Conservation (phyloP, 1,140 invertebrate genomes). For the Archivesica marissinica region DNA sequence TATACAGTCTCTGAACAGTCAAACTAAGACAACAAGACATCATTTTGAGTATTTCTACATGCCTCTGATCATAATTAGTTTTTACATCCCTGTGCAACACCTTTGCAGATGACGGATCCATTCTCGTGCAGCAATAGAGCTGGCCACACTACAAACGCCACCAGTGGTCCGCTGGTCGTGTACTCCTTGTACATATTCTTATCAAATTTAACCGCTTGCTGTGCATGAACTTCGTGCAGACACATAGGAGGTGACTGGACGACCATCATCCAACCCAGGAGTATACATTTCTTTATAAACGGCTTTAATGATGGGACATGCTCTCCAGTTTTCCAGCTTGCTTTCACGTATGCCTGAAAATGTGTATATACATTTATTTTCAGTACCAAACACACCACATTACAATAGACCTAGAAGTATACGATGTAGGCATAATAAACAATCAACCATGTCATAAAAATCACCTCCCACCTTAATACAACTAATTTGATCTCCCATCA, state of each 20-base stretch:
- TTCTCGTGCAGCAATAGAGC: conserved; percentile 4
- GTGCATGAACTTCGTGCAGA: neutral
- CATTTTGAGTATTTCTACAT: too few relatives aligned
- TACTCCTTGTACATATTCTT: conserved; percentile 29
- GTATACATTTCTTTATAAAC: conserved; percentile 17
- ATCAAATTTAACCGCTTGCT: neutral
- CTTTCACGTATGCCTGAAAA: conserved; percentile 26
- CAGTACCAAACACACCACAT: too few relatives aligned
- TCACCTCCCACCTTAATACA: too few relatives aligned
- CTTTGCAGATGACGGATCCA: neutral
- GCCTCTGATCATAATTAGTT: too few relatives aligned
- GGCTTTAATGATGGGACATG: neutral
- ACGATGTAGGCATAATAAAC: too few relatives aligned
- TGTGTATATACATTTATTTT: too few relatives aligned
- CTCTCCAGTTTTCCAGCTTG: neutral
- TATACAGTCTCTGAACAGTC: too few relatives aligned
- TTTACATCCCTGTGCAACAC: conserved; percentile 24
- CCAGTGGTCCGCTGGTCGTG: neutral
- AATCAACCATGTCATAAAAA: too few relatives aligned
- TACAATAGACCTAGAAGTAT: too few relatives aligned
- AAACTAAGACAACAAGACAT: too few relatives aligned
- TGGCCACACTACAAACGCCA: conserved; percentile 21
- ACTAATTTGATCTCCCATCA: too few relatives aligned
- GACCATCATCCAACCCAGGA: conserved; percentile 33
- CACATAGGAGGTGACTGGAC: conserved; percentile 31